Conservation (phyloP, 2,888 invertebrate species). For the Oligia latruncula region DNA sequence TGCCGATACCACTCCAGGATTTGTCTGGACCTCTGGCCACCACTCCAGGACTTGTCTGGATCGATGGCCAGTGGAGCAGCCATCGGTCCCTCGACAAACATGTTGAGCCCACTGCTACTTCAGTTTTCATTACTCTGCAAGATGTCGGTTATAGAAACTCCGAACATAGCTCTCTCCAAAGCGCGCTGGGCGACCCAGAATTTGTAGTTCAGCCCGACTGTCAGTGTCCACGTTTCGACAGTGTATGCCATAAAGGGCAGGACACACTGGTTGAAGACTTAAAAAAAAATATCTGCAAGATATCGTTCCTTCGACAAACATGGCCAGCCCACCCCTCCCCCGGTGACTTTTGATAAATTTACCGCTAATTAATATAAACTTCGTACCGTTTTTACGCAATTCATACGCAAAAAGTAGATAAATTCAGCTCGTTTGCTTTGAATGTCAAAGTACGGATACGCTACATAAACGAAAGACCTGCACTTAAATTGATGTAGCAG, state of each 20-base stretch:
- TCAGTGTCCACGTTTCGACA: no score
- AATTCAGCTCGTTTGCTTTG: neutral
- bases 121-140: neutral
- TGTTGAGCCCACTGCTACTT: neutral
- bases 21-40: no score
- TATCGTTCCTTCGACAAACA: neutral
- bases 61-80: neutral
- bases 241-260: neutral
- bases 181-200: neutral
- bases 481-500: slow-evolving; percentile 48
- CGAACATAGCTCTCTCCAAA: neutral
- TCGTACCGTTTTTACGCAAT: neutral
- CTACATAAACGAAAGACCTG: neutral
- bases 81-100: neutral
- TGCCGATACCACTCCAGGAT: neutral
- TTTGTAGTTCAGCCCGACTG: neutral
- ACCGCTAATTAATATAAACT: neutral
- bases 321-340: no score
- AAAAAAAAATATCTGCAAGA: no score
- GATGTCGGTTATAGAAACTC: neutral
- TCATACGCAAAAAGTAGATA: neutral
- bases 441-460: neutral
- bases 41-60: neutral
- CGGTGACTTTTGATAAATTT: neutral
- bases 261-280: neutral